Evolutionary conservation across 2,888 invertebrate genomes (phyloP).

Genomic region (Harmothoe impar): DNA sequence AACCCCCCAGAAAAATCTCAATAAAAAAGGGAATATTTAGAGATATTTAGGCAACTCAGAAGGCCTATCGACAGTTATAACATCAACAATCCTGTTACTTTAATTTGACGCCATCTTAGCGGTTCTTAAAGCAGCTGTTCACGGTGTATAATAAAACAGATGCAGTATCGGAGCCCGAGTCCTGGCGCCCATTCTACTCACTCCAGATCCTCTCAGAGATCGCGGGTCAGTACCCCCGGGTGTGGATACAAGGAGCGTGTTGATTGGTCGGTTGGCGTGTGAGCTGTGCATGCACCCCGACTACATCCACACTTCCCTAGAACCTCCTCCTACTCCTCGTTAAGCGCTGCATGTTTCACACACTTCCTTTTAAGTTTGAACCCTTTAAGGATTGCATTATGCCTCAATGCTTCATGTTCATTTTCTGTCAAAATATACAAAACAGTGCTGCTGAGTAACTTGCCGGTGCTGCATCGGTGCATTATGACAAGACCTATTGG

Average conservation of each 20-base stretch:
- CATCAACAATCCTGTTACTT: neutral
- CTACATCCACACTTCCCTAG: neutral
- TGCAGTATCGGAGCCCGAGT: conserved; percentile 68
- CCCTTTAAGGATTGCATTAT: too few relatives aligned
- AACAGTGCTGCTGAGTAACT: too few relatives aligned
- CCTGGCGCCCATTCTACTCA: conserved; percentile 63
- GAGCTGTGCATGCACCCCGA: conserved; percentile 51
- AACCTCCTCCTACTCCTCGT: neutral
- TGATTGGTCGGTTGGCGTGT: conserved; percentile 45
- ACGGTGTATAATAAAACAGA: conserved; percentile 58
- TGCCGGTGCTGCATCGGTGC: too few relatives aligned
- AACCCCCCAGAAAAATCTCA: neutral
- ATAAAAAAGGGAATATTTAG: neutral
- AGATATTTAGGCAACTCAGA: too few relatives aligned
- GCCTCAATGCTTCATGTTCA: too few relatives aligned
- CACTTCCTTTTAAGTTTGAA: too few relatives aligned
- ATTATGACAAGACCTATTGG: too few relatives aligned
- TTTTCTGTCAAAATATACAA: too few relatives aligned
- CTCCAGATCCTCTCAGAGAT: conserved; percentile 65
- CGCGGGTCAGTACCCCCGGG: conserved; percentile 63
- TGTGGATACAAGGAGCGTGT: neutral
- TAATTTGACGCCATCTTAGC: neutral
- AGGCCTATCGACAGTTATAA: too few relatives aligned
- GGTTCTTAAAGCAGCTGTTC: neutral
- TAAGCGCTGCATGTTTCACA: conserved; percentile 25